Evolutionary conservation across 2,888 invertebrate species (phyloP), one percentile per base, ranked within the genome.

Genomic region (Leistus spinibarbis): DNA sequence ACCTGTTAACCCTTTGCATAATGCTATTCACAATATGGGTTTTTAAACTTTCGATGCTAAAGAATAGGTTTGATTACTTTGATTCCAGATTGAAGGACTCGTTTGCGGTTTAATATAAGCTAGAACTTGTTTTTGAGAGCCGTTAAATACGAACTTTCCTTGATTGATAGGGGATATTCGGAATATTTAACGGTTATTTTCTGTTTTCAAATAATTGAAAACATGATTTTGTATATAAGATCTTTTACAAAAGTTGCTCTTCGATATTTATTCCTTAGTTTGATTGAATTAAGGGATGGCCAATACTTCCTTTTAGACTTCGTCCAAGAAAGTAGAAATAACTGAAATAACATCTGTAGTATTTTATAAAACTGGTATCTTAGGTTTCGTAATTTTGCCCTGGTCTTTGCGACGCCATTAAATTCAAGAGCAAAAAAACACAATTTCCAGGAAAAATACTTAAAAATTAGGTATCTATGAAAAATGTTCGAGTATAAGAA

Each of bases 391-490:
- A 40, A 40, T 40, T 40, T 40, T 40, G 13, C 40, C 40, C 60
- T 17, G 10, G 17, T 60, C 19, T 19, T 19, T 10, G n/a, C n/a
- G 17, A 9, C 4, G 60, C 60, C 17, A 19, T 60, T 56, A 40
- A 10, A 40, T 7, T 10, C 13, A 40, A 22, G n/a, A 53, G 40
- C 20, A 23, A 19, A 66, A 66, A 66, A 66, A 66, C 19, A 53
- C 2, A 60, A 53, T 67, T 73, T 73, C 73, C 67, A 67, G 19
- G 73, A 73, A 73, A 73, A 66, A 57, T 60, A 73, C 73, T 73
- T 72, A 66, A 73, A 57, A 73, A 73, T 73, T 73, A 73, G 67
- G 54, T 62, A 60, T 64, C 71, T 65, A 70, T 70, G 70, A 70
- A 72, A 72, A 72, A 72, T 66, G 62, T 62, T 60, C 54, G 17